Base-by-base conservation (phyloP, 1,140 invertebrate species). In the Geopemphigus sp. region DNA sequence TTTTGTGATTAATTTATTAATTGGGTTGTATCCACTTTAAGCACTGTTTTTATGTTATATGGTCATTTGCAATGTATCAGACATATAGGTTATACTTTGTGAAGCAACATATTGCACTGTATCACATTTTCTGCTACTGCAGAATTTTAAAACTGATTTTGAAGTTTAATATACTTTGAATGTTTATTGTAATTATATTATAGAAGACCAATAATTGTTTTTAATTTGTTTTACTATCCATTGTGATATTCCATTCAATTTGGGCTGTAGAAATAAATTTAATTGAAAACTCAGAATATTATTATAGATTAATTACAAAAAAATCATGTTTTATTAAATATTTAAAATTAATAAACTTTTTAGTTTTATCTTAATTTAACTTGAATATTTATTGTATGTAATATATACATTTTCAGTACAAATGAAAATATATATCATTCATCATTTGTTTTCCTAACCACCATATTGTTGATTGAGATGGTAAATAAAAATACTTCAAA, bases 31-130 rank as follows among this genome's bases (percentile, higher is more conserved):
- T 24, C 63, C 63, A 66, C 63, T 66, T 66, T 66, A 68, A 10
- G 66, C 66, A 70, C 66, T 53, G 11, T 59, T 68, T 70, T 22
- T 45, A 15, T 68, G 3, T 68, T 17, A 24, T 72, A 29, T 45
- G 12, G 45, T 66, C 22, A n/a, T 72, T 72, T 50, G 47, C 24
- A 24, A 66, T 39, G 22, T 68, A 50, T 68, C n/a, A 66, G 63
- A 26, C 47, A 53, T 53, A 26, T 39, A 45, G 12, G 15, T 66
- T 22, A n/a, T 39, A 45, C 19, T 11, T 66, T 3, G 29, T 54
- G 29, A 19, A 50, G 22, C 24, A 50, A 50, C 29, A 24, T 72
- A 47, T 72, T 54, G 68, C 68, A 72, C 68, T 19, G n/a, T 19
- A n/a, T 63, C 50, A 70, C 47, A 72, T 53, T 68, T 50, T 17